Base-by-base conservation (phyloP, 2,888 invertebrate genomes). In the Leucophenga maculata region DNA sequence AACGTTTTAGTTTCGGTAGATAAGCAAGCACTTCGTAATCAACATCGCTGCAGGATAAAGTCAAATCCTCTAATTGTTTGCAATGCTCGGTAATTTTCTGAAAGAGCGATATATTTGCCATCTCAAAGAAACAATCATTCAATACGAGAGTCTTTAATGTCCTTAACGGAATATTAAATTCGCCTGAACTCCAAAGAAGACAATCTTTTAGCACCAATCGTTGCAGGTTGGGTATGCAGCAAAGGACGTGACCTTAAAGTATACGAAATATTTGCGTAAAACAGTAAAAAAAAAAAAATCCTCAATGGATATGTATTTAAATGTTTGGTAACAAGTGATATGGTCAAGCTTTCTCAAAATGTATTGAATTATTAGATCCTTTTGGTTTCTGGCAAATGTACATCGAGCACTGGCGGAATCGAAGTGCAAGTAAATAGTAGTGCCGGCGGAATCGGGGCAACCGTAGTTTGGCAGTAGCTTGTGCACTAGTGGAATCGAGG, bases 61-160 rank as follows among this genome's bases (percentile, higher is more conserved):
- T 69, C 0, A 81, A 59, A 6, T 83, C 81, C 69, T 77, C 78
- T 22, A 81, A 67, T 9, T 77, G 14, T 26, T 32, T 6, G 46
- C 80, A 81, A n/a, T 70, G 67, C 1, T 79, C 78, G 59, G 82
- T 73, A 8, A 81, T 81, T 67, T 81, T 83, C 26, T 78, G 73
- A 60, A 78, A 80, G 8, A 80, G 46, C 6, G 79, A 76, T 16
- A 78, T 76, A 67, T 77, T 75, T 77, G 79, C 77, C 3, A 81
- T 78, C 68, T 80, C 80, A 32, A 80, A 83, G 26, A 80, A 81
- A 44, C 80, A 81, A 20, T 83, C 83, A 22, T 79, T 82, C 31
- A 81, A 50, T 0, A 76, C 72, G 1, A 81, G 68, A 0, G 59
- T 46, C 0, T 69, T 72, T 22, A 81, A 14, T 0, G 69, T 57